Conservation (phyloP, 2,113 vertebrate species). For the Xyrauchen texanus region DNA sequence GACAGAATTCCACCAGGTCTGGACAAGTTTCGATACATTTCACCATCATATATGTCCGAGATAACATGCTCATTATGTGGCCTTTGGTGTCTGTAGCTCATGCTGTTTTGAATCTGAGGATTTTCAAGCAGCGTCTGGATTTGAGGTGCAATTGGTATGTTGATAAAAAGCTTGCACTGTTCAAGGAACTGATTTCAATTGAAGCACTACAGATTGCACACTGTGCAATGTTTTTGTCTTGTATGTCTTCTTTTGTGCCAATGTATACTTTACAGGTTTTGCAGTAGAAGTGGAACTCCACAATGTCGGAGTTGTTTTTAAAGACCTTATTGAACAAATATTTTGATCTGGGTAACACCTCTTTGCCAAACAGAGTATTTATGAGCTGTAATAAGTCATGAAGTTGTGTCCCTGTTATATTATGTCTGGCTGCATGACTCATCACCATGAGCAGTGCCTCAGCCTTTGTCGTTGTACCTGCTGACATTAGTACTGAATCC, state of each 20-base stretch:
- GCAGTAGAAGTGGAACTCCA: neutral
- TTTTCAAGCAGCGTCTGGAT: too few relatives aligned
- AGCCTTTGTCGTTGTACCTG: slow-evolving; percentile 30
- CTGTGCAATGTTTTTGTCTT: neutral
- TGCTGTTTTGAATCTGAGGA: too few relatives aligned
- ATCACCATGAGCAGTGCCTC: slow-evolving; percentile 25
- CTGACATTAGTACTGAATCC: slow-evolving; percentile 23
- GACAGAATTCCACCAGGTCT: neutral
- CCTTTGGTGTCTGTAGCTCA: too few relatives aligned
- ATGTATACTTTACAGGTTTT: neutral
- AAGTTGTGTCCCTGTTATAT: slow-evolving; percentile 35
- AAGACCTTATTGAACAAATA: slow-evolving; percentile 10
- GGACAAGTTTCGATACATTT: neutral
- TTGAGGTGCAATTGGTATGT: too few relatives aligned
- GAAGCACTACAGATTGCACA: slow-evolving; percentile 6
- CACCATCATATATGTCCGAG: neutral
- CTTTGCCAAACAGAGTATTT: slow-evolving; percentile 8
- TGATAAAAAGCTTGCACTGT: too few relatives aligned
- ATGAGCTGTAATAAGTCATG: neutral
- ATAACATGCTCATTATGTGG: too few relatives aligned
- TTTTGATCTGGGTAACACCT: neutral
- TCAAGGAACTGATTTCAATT: slow-evolving; percentile 1
- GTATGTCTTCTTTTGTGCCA: too few relatives aligned
- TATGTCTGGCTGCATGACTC: slow-evolving; percentile 29
- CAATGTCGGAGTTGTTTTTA: slow-evolving; percentile 6